phyloP scores from a whole-genome alignment of 2,797 vertebrate genomes.

The Sphenodon punctatus region DNA sequence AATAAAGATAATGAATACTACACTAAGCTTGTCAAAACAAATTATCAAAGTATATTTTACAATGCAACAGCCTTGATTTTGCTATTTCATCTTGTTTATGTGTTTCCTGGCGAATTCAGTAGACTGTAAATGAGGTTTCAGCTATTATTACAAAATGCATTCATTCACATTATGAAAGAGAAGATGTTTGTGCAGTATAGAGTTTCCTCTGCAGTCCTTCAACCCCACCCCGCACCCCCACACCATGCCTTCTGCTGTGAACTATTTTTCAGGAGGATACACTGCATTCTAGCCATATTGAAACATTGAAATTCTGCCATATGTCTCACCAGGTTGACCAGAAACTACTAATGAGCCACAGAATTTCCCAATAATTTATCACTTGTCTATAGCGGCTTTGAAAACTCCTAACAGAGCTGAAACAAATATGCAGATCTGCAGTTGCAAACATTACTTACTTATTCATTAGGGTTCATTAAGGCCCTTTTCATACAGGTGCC shows the following conservation, averaged over 20 bases:
- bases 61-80: not conserved
- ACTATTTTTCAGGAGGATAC: conserved; percentile 21
- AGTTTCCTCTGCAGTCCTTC: not conserved
- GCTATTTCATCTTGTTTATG: not conserved
- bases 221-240: too few species aligned
- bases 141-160: not conserved
- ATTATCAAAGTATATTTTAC: not conserved
- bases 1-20: not conserved
- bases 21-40: not conserved
- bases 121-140: conserved; percentile 26
- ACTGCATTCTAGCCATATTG: conserved; percentile 46
- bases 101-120: not conserved
- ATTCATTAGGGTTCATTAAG: too few species aligned
- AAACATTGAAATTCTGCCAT: conserved; percentile 46
- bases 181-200: conserved; percentile 26
- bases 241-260: conserved; percentile 30
- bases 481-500: too few species aligned
- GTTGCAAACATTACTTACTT: too few species aligned
- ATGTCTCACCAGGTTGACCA: conserved; percentile 36
- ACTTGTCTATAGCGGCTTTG: conserved; percentile 56
- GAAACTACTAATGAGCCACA: conserved; percentile 41
- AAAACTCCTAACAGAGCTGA: too few species aligned
- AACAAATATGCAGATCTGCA: too few species aligned
- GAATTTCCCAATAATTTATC: conserved; percentile 54
- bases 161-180: conserved; percentile 36